A percentile compares a stretch with the other conserved stretches of the same genome.
Evolutionary conservation across 2,113 vertebrate species (phyloP).

Genomic region (Lamprologus callipterus): DNA sequence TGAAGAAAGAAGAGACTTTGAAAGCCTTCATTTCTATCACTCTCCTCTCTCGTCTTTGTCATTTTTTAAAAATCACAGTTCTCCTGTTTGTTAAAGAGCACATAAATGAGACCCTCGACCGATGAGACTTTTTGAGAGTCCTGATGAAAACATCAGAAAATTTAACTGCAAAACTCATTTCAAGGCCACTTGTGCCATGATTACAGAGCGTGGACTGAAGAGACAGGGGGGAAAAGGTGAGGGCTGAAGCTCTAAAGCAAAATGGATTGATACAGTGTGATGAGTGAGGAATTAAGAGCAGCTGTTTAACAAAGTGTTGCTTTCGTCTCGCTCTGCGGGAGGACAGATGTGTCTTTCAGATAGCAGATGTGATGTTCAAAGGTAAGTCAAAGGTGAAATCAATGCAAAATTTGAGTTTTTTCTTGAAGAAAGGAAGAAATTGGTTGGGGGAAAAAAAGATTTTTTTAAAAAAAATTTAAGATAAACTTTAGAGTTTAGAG

Average conservation of each 20-base stretch:
- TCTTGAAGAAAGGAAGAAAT: not conserved
- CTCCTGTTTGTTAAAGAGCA: not conserved
- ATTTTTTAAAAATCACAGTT: not conserved
- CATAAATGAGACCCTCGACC: not conserved
- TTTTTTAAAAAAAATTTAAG: not conserved
- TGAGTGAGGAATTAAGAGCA: not conserved
- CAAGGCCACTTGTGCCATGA: not conserved
- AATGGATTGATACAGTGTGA: not conserved
- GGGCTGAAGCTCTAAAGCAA: not conserved
- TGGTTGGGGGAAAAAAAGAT: fast-evolving
- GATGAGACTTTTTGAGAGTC: not conserved
- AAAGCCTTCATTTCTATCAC: not conserved
- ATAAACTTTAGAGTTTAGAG: not conserved
- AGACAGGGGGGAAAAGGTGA: not conserved
- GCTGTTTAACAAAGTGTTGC: not conserved
- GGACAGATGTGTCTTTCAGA: not conserved
- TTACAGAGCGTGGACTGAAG: not conserved
- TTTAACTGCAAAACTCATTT: not conserved
- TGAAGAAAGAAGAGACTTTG: not conserved
- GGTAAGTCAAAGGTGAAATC: not conserved
- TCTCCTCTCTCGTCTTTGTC: not conserved
- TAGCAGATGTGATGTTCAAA: not conserved
- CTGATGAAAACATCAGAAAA: not conserved
- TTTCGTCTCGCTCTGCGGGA: not conserved
- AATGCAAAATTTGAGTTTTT: not conserved